Evolutionary conservation across 2,113 vertebrate species (phyloP), one percentile per base, ranked within the genome.

Genomic region (Hippocampus guttulatus): DNA sequence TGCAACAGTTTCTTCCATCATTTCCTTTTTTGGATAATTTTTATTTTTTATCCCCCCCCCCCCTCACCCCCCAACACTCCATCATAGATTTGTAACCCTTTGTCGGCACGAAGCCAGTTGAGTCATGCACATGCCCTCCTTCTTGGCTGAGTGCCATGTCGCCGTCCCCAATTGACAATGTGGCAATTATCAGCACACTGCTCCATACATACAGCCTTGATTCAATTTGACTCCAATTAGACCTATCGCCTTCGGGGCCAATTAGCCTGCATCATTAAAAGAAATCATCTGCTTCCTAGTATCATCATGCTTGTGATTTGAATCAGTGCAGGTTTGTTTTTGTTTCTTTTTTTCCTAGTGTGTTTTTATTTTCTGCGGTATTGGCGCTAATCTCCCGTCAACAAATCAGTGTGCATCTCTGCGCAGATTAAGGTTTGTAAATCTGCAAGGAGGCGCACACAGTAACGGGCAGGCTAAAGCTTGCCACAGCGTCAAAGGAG

Each of bases 201-300:
- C 11, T 30, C 5, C 15, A 41, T 41, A 68, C 45, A 40, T 68
- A 77, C 84, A 89, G 87, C 83, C 88, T 89, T 89, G 87, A 89
- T 89, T 89, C 67, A 82, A 86, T 87, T 89, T 87, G 83, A 70
- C 77, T 79, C 81, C 87, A 89, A 89, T 90, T 88, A 90, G 81
- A 79, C 25, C 76, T 61, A 18, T 27, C 30, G 9, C 81, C 52
- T 77, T 88, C 76, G 84, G 79, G 64, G 41, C 64, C 73, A 89
- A 90, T 88, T 88, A 84, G 69, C 75, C 72, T 65, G 47, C 21
- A 33, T 81, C 79, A 76, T 57, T 76, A 9, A 68, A 52, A 75
- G 6, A 74, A 71, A 71, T 18, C 38, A 52, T 57, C 51, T 55
- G 61, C 2, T n/a, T 61, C 41, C 62, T 45, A 20, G 54, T 4